Percentiles rank a stretch among this genome's conserved stretches.
These are phyloP conservation scores for Typhlichthys subterraneus DNA, from an alignment of 2,797 vertebrate genomes.

Conservation along the genomic window DNA sequence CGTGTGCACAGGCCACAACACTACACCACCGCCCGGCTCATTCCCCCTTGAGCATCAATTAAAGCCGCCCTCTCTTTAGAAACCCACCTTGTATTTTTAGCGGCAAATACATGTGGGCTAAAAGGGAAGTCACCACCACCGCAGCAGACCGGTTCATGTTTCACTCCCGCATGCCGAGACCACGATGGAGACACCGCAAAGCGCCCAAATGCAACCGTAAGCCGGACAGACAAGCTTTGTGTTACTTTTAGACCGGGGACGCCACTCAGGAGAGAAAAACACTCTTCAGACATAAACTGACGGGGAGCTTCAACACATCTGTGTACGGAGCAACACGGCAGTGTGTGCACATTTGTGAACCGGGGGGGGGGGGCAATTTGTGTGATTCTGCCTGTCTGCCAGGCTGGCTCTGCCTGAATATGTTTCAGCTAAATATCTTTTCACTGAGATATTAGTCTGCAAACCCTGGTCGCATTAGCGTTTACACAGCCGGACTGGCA, in stretches of 20 bases:
- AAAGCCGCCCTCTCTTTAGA: slow-evolving; percentile 63
- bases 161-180: slow-evolving; percentile 57
- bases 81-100: slow-evolving; percentile 75
- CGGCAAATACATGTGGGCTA: slow-evolving; percentile 72
- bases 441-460: too few species aligned
- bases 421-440: too few species aligned
- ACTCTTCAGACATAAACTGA: slow-evolving; percentile 1
- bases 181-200: slow-evolving; percentile 40
- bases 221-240: background rate
- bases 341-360: background rate
- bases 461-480: too few species aligned
- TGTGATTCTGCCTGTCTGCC: too few species aligned
- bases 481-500: too few species aligned
- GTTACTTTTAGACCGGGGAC: too few species aligned
- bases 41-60: slow-evolving; percentile 57
- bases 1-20: slow-evolving; percentile 17
- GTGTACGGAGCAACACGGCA: background rate
- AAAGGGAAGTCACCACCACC: slow-evolving; percentile 54
- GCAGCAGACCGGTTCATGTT: slow-evolving; percentile 66
- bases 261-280: background rate
- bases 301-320: background rate
- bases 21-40: slow-evolving; percentile 30
- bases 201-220: background rate
- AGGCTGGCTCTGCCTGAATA: too few species aligned
- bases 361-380: too few species aligned